These are phyloP conservation scores for Dunckerocampus dactyliophorus DNA, from an alignment of 2,113 vertebrate species.

Conservation along the genomic window DNA sequence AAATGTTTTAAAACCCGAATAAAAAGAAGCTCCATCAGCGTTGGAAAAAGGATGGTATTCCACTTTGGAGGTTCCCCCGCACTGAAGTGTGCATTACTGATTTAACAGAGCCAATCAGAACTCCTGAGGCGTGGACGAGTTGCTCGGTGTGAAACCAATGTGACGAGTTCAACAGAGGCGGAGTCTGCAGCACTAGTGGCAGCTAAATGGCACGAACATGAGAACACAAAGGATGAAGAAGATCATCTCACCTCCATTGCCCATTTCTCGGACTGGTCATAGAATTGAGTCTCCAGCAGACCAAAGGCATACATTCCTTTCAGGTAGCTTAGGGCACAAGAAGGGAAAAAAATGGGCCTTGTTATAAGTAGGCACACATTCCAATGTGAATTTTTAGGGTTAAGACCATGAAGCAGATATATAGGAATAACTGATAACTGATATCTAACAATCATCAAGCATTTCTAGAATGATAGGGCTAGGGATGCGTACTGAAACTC, in stretches of 20 bases:
- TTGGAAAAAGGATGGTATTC: background rate
- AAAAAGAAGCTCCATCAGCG: no score
- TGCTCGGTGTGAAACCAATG: background rate
- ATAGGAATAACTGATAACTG: background rate
- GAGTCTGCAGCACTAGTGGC: background rate
- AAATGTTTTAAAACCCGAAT: no score
- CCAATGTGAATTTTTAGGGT: background rate
- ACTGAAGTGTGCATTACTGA: constrained; percentile 11
- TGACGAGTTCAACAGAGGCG: constrained; percentile 9
- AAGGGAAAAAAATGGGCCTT: background rate
- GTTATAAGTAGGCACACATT: no score
- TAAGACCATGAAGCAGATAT: background rate
- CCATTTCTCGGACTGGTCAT: constrained; percentile 82
- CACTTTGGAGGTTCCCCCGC: background rate
- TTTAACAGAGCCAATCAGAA: constrained; percentile 6
- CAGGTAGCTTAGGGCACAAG: constrained; percentile 75
- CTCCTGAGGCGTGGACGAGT: background rate
- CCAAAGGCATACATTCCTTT: constrained; percentile 91
- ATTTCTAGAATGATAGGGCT: background rate
- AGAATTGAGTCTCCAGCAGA: constrained; percentile 84
- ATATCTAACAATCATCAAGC: background rate
- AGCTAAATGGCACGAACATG: background rate
- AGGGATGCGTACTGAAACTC: no score
- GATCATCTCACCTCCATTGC: constrained; percentile 81
- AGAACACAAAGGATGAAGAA: background rate